Conservation (phyloP, 2,113 vertebrate genomes). For the Caranx melampygus region DNA sequence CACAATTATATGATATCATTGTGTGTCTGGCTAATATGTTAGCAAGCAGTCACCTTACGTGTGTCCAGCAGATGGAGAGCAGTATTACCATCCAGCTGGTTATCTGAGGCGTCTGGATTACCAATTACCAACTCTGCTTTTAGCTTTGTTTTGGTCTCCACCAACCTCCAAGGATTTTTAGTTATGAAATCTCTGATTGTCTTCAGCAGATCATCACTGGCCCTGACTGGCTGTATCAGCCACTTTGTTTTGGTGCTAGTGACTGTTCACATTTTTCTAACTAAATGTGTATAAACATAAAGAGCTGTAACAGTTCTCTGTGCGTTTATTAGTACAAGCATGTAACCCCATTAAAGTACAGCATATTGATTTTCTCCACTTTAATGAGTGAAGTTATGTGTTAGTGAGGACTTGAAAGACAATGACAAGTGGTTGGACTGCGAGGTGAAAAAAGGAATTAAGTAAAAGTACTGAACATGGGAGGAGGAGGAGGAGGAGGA, state of each 20-base stretch:
- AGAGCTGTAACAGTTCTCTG: neutral
- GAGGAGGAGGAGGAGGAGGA: conserved; percentile 17
- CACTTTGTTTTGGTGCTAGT: neutral
- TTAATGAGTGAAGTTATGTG: neutral
- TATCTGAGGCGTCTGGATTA: neutral
- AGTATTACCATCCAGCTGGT: neutral
- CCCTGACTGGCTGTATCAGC: neutral
- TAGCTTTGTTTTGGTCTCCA: neutral
- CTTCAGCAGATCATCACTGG: neutral
- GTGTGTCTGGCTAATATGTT: neutral
- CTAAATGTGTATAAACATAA: too few species aligned
- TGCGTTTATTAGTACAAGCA: neutral
- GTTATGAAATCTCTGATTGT: neutral
- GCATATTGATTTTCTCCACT: neutral
- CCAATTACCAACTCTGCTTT: neutral
- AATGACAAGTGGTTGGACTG: neutral
- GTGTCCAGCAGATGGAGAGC: too few species aligned
- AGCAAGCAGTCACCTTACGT: neutral
- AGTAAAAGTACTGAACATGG: conserved; percentile 40
- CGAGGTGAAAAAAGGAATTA: conserved; percentile 5
- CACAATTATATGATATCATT: neutral
- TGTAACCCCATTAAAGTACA: neutral
- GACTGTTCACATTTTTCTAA: neutral
- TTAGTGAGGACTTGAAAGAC: neutral
- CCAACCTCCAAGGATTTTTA: neutral